Percentiles rank a stretch among this genome's conserved stretches.
These are phyloP conservation scores for Peribatodes rhomboidaria DNA, from an alignment of 2,888 invertebrate species.

Conservation along the genomic window DNA sequence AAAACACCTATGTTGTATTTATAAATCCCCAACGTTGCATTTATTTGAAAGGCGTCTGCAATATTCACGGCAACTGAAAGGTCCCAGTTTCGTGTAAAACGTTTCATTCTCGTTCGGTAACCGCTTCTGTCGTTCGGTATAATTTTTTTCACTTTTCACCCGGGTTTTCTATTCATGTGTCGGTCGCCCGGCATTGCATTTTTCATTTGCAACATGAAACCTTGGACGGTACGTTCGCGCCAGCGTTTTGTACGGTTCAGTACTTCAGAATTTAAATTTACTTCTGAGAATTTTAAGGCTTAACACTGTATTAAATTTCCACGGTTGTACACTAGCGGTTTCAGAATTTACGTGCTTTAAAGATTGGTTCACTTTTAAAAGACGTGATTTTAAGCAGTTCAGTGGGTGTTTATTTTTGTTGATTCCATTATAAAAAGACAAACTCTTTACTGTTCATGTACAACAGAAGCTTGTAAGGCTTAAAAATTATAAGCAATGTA, in stretches of 20 bases:
- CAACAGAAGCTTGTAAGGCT: too few species aligned
- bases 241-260: constrained; percentile 43
- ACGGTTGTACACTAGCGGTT: neutral
- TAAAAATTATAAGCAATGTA: too few species aligned
- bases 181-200: constrained; percentile 69
- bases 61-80: constrained; percentile 36
- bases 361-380: too few species aligned
- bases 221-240: constrained; percentile 61
- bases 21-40: constrained; percentile 43
- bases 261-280: neutral
- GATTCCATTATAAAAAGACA: too few species aligned
- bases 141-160: constrained; percentile 65
- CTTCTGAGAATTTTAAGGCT: neutral
- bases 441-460: too few species aligned
- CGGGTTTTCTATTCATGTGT: constrained; percentile 70
- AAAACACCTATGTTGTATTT: constrained; percentile 35
- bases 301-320: neutral
- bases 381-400: too few species aligned
- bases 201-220: constrained; percentile 74
- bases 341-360: too few species aligned
- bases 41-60: constrained; percentile 61
- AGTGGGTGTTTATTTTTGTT: too few species aligned
- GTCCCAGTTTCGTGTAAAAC: constrained; percentile 43
- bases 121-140: constrained; percentile 64
- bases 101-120: constrained; percentile 65